Evolutionary conservation across 2,113 vertebrate genomes (phyloP).

Genomic region (Aphyosemion australe): DNA sequence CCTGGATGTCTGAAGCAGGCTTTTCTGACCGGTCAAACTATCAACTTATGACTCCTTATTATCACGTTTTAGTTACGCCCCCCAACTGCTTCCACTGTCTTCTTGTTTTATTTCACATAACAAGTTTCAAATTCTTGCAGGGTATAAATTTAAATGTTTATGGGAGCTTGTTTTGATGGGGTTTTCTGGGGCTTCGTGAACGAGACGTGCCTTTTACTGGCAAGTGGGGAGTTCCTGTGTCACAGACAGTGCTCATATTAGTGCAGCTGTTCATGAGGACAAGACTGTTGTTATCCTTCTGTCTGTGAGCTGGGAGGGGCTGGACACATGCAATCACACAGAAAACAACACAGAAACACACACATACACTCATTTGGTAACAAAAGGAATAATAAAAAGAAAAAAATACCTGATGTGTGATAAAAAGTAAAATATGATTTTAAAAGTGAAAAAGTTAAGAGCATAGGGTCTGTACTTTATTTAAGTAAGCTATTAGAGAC

Average conservation of each 20-base stretch:
- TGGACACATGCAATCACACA: conserved; percentile 44
- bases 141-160: conserved; percentile 7
- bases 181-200: conserved; percentile 47
- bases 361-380: conserved; percentile 16
- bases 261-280: conserved; percentile 78
- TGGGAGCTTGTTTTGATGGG: conserved; percentile 7
- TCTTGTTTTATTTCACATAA: conserved; percentile 21
- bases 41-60: conserved; percentile 3
- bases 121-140: conserved; percentile 7
- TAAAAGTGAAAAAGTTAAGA: not conserved
- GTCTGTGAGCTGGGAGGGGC: conserved; percentile 66
- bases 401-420: not conserved
- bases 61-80: conserved; percentile 6
- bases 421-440: not conserved
- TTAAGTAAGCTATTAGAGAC: not conserved
- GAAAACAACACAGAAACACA: conserved; percentile 11
- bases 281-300: conserved; percentile 77
- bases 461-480: not conserved
- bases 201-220: conserved; percentile 48
- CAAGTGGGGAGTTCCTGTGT: conserved; percentile 66
- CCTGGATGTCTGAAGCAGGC: not conserved
- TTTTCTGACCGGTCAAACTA: conserved; percentile 11
- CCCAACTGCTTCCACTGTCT: conserved; percentile 23
- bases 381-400: conserved; percentile 4
- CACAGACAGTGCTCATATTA: conserved; percentile 70